Evolutionary conservation across 2,797 vertebrate species (phyloP), one percentile per base, ranked within the genome.

Genomic region (Gymnocypris eckloni): DNA sequence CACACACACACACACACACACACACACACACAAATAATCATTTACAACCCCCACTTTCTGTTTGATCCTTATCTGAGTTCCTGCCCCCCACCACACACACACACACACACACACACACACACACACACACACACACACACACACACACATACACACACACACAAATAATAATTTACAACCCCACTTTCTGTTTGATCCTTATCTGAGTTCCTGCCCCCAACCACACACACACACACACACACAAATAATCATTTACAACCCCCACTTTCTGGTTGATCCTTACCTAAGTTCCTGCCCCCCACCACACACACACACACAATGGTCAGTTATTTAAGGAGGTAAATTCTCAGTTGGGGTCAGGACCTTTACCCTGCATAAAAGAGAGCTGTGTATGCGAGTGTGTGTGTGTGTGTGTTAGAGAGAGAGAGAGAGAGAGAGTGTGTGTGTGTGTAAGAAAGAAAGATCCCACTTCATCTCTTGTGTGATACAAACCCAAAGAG

Each of bases 91-190:
- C 37, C 41, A 8, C 41, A 9, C 8, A 43, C 41, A 43, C 41
- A 43, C 41, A 64, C 13, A 16, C 67, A 70, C 79, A 82, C n/a
- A 75, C 33, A 81, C n/a, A n/a, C n/a, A n/a, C n/a, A n/a, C n/a
- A n/a, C n/a, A n/a, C n/a, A n/a, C 41, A 69, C 12, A 15, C 78
- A 73, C 72, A 82, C n/a, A 75, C 37, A 82, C 28, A 28, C 28
- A 28, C 28, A 28, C 28, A 28, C 28, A 82, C 28, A 28, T 1
- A 28, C 28, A 28, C 28, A 28, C 28, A 28, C 83, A 83, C 61
- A 90, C 87, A 90, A 88, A 86, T 86, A 66, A 64, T 39, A 67
- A 85, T 90, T 90, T 83, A 83, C 64, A 87, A 76, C 48, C 80
- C 83, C 81, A 64, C 54, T 64, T 82, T 67, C 64, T 39, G 16